Evolutionary conservation across 2,888 invertebrate species (phyloP).

Genomic region (Eledona agricola): DNA sequence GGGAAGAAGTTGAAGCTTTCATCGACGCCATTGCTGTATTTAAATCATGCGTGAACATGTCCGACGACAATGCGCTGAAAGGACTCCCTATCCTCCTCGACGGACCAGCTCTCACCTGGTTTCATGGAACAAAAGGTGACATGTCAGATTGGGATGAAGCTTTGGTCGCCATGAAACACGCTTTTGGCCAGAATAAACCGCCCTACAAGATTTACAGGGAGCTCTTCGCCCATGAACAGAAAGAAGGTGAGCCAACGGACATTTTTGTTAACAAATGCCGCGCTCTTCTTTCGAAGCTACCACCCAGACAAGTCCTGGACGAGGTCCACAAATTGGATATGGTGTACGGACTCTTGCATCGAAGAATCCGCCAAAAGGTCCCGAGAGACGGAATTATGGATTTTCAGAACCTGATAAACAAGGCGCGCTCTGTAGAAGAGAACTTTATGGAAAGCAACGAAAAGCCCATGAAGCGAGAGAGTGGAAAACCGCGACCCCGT

Average conservation of each 20-base stretch:
- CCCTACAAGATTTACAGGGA: constrained; percentile 33
- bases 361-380: constrained; percentile 10
- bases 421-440: no score
- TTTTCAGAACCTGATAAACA: constrained; percentile 18
- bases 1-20: constrained; percentile 42
- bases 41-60: constrained; percentile 43
- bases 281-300: constrained; percentile 18
- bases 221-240: constrained; percentile 31
- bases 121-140: constrained; percentile 43
- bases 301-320: constrained; percentile 11
- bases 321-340: constrained; percentile 22
- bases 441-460: constrained; percentile 17
- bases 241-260: constrained; percentile 27
- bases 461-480: not conserved
- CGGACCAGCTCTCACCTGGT: constrained; percentile 42
- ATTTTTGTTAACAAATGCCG: constrained; percentile 26
- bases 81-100: constrained; percentile 45
- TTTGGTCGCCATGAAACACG: no score
- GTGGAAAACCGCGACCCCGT: constrained; percentile 3
- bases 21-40: constrained; percentile 41
- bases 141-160: no score
- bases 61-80: constrained; percentile 41
- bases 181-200: constrained; percentile 35
- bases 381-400: constrained; percentile 12
- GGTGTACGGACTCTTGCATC: constrained; percentile 24